Evolutionary conservation across 2,888 invertebrate genomes (phyloP).

Genomic region (Zonitis immaculata): DNA sequence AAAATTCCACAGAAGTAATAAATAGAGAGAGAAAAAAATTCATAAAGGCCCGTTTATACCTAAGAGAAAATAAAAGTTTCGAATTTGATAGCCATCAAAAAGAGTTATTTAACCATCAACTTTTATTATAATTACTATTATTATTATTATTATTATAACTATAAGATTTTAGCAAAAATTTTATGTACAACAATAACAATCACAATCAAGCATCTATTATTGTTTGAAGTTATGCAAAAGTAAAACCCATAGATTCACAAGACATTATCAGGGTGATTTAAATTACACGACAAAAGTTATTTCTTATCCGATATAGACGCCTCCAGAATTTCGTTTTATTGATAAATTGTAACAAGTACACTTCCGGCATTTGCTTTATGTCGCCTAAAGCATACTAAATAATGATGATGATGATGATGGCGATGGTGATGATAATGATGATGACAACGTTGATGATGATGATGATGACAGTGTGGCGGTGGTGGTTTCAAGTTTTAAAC

Average conservation of each 20-base stretch:
- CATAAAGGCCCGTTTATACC: too few species aligned
- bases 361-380: conserved; percentile 1
- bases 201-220: background rate
- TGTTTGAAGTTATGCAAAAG: background rate
- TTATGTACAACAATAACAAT: background rate
- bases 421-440: background rate
- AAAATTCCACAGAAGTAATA: too few species aligned
- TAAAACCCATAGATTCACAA: background rate
- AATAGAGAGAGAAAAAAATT: too few species aligned
- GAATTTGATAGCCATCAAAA: too few species aligned
- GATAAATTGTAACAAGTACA: background rate
- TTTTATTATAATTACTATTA: too few species aligned
- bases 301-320: background rate
- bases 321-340: conserved; percentile 2
- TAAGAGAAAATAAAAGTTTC: too few species aligned
- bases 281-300: conserved; percentile 2
- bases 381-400: background rate
- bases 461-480: background rate
- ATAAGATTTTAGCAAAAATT: too few species aligned
- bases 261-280: conserved; percentile 6
- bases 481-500: conserved; percentile 9
- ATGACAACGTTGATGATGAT: too few species aligned
- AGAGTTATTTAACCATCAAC: too few species aligned
- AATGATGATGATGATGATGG: background rate
- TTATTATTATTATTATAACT: too few species aligned